A percentile compares a stretch with the other conserved stretches of the same genome.
Conservation (phyloP, 1,140 invertebrate species). For the Orius laevigatus region DNA sequence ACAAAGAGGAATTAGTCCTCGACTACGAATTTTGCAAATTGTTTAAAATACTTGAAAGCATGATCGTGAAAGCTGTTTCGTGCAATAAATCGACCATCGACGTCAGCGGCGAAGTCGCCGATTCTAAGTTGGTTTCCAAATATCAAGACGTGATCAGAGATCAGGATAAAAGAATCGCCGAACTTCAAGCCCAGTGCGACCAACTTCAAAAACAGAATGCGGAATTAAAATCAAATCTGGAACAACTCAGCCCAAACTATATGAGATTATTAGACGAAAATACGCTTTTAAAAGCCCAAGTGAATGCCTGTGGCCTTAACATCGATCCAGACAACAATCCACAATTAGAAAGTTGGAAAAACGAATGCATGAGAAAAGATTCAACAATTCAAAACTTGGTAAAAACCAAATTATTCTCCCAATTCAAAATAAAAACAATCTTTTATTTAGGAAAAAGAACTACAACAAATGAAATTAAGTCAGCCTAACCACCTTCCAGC, state of each 20-base stretch:
- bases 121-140: constrained; percentile 30
- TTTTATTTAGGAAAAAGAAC: background rate
- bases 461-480: constrained; percentile 5
- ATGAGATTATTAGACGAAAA: constrained; percentile 75
- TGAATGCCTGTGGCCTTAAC: constrained; percentile 16
- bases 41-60: constrained; percentile 58
- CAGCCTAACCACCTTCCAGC: background rate
- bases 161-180: constrained; percentile 52
- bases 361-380: constrained; percentile 16
- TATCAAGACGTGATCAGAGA: constrained; percentile 84
- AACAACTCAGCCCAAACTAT: constrained; percentile 51
- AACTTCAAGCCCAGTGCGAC: constrained; percentile 12
- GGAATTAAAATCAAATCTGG: constrained; percentile 35
- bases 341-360: constrained; percentile 12
- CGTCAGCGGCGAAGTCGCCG: constrained; percentile 28
- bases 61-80: constrained; percentile 40
- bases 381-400: constrained; percentile 15
- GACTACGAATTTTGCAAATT: constrained; percentile 92
- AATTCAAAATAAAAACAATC: no score
- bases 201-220: constrained; percentile 12
- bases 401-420: no score
- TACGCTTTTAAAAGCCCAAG: constrained; percentile 63
- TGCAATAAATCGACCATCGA: constrained; percentile 32
- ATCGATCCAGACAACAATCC: background rate
- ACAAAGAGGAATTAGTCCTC: constrained; percentile 64